Evolutionary conservation across 2,113 vertebrate species (phyloP).

Genomic region (Rhineura floridana): DNA sequence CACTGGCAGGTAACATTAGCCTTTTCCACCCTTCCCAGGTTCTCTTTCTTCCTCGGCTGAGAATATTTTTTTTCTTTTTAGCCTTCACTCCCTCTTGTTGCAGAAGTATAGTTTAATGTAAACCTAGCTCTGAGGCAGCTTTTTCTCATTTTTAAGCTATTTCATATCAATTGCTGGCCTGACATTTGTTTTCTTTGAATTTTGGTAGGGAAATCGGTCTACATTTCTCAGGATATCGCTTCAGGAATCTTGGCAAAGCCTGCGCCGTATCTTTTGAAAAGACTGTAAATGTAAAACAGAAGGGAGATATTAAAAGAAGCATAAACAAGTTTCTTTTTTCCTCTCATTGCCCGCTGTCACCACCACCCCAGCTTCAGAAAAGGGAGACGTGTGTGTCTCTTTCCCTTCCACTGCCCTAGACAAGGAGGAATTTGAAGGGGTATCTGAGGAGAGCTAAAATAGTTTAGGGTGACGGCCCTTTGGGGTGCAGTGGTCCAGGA

Average conservation of each 20-base stretch:
- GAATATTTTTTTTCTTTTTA: constrained; percentile 23
- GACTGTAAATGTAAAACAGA: constrained; percentile 83
- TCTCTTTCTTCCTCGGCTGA: constrained; percentile 5
- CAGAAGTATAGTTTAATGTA: constrained; percentile 70
- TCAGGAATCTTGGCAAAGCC: constrained; percentile 82
- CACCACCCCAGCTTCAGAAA: neutral
- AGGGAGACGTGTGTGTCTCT: neutral
- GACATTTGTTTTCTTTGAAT: constrained; percentile 76
- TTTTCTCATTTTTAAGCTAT: constrained; percentile 86
- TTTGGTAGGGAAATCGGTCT: constrained; percentile 75
- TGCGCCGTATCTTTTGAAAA: constrained; percentile 77
- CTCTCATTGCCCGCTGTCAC: constrained; percentile 37
- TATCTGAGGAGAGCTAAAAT: neutral
- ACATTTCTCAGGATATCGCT: constrained; percentile 76
- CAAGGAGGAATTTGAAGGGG: neutral
- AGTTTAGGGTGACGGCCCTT: neutral
- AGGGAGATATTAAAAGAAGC: constrained; percentile 75
- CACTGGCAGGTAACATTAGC: constrained; percentile 66
- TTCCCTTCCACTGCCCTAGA: too few relatives aligned
- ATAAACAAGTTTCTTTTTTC: constrained; percentile 62
- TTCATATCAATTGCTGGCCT: constrained; percentile 79
- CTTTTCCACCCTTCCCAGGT: constrained; percentile 9
- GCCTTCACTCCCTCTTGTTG: constrained; percentile 39
- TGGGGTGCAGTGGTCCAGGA: neutral
- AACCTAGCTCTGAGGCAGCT: constrained; percentile 80